Base-by-base conservation (phyloP, 2,797 vertebrate species). In the Loriculus beryllinus region DNA sequence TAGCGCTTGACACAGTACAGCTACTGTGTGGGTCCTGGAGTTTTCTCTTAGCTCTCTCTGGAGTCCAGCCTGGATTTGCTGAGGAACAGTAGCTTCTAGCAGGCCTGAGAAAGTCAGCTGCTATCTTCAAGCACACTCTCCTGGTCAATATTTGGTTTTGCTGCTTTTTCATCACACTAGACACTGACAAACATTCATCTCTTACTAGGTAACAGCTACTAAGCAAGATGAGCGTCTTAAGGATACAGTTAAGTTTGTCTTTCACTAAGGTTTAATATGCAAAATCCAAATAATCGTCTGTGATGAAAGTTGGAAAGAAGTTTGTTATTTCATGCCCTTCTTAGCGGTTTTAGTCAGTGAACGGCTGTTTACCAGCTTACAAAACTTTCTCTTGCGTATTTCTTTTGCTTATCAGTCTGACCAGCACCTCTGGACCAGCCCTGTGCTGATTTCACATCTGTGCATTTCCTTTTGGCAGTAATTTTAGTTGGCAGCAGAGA, bases 401-500 rank as follows among this genome's bases (percentile, higher is more conserved):
- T 52, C 7, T 64, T 84, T 69, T 37, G 51, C 47, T 75, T 82
- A 54, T 54, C 75, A 52, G 14, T 86, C 65, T 75, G 65, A 45
- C 92, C 67, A 88, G 91, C 81, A 77, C 60, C 42, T 92, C 56
- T 92, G 85, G 65, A 77, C 48, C 92, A 88, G 92, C 77, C 77
- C 91, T 90, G 62, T 93, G 70, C 70, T 89, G 85, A 88, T 95
- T 96, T 93, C 95, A 88, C 56, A 78, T 95, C 86, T 94, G 79
- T 54, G 49, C 71, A 78, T 83, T 96, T 95, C 79, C 90, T 92
- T 93, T 88, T 96, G 95, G 90, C 91, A 93, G 94, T 96, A 91
- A 93, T 90, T 95, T 93, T 92, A 93, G 92, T 92, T 94, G 89
- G 96, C 95, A 96, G 67, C 94, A 95, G 94, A 92, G 91, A 91